Evolutionary conservation across 2,797 vertebrate genomes (phyloP).

Genomic region (Avahi laniger): DNA sequence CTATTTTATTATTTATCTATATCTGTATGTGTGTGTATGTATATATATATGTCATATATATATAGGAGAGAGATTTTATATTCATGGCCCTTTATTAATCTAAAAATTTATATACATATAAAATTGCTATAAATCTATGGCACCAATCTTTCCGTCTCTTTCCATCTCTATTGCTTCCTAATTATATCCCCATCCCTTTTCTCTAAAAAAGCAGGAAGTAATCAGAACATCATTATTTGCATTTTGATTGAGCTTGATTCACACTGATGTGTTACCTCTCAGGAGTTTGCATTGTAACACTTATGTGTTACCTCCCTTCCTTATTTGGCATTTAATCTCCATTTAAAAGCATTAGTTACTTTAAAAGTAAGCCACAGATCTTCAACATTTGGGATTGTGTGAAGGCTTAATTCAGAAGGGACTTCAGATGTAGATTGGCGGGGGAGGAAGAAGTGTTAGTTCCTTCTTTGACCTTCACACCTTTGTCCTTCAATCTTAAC

Average conservation of each 20-base stretch:
- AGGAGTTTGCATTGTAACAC: neutral
- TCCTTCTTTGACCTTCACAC: neutral
- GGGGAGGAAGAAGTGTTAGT: neutral
- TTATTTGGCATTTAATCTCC: constrained; percentile 1
- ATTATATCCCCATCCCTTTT: neutral
- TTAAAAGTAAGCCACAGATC: neutral
- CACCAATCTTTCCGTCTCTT: neutral
- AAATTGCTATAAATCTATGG: neutral
- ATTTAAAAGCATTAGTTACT: constrained; percentile 50
- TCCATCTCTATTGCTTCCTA: neutral
- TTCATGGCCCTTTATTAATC: neutral
- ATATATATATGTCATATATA: neutral
- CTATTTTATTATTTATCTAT: neutral
- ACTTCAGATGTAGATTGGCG: neutral
- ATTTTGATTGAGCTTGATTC: constrained; percentile 18
- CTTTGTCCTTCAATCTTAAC: neutral
- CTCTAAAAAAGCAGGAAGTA: neutral
- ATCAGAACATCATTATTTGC: neutral
- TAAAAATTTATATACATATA: neutral
- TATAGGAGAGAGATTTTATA: neutral
- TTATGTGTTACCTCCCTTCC: neutral
- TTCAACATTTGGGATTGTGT: neutral
- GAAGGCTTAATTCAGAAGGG: neutral
- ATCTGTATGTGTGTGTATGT: neutral
- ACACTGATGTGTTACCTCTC: neutral